Evolutionary conservation across 1,140 invertebrate species (phyloP), one percentile per base, ranked within the genome.

Genomic region (Monochamus saltuarius): DNA sequence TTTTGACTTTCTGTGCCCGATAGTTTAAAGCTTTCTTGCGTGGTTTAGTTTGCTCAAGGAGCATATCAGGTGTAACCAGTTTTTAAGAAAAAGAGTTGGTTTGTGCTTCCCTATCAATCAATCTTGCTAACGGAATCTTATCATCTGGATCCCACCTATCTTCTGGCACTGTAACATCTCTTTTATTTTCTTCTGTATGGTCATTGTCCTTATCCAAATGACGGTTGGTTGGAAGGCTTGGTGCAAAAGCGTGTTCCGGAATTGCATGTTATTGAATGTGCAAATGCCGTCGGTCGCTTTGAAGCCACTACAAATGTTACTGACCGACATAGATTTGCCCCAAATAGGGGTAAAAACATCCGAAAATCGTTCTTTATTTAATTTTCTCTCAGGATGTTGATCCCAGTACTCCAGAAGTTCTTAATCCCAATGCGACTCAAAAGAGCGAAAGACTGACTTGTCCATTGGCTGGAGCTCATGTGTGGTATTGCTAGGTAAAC

Each of bases 381-480:
- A 35, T 22, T 16, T 58, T 53, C 55, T 42, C 8, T 56, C 49
- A 22, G 60, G 49, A 58, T 52, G 38, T 22, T 51, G 35, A 52
- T 57, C 54, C 53, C 53, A 56, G 16, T 50, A 62, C 3, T 50
- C 19, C 11, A 61, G 19, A 7, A 61, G 53, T 29, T 61, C 43
- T 42, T 62, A 46, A 35, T 62, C 49, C 76, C 73, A 74, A 51
- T 72, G 62, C 43, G 64, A 59, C 61, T 76, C 69, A 55, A 71
- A 76, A 1, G 69, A 68, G 55, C 59, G 51, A 61, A 67, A 70
- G 0, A 73, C 68, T 13, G 66, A 43, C 65, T 74, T 77, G 59
- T 76, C 69, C 14, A 78, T 59, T 0, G 72, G 75, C 59, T 78
- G 77, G 3, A 76, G 58, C 66, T 77, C 74, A 59, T 76, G 74